Percentiles rank a stretch among this genome's conserved stretches.
phyloP scores from a whole-genome alignment of 1,140 invertebrate species.

The Zaprionus vittiger region DNA sequence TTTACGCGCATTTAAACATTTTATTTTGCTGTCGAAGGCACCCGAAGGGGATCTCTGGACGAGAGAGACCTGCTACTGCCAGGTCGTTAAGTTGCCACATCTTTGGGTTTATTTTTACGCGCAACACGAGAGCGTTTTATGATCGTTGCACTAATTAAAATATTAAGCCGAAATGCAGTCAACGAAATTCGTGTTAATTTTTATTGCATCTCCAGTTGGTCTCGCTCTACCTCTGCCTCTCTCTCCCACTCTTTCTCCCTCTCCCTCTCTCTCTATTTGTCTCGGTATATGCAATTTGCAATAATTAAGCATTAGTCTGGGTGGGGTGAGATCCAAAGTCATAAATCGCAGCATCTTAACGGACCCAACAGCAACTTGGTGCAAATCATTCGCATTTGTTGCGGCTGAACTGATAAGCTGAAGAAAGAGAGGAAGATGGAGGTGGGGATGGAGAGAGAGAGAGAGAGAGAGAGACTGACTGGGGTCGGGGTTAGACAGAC shows the following conservation, averaged over 20 bases:
- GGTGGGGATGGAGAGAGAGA: neutral
- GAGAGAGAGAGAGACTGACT: neutral
- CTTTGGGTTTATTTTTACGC: slow-evolving; percentile 49
- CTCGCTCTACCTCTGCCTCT: neutral
- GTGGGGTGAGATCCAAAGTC: neutral
- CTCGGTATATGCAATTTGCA: slow-evolving; percentile 70
- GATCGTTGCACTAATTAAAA: slow-evolving; percentile 75
- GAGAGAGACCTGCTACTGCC: slow-evolving; percentile 62
- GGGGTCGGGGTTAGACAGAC: slow-evolving; percentile 1
- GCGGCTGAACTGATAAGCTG: slow-evolving; percentile 33
- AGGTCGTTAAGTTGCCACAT: slow-evolving; percentile 68
- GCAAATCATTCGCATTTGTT: slow-evolving; percentile 29
- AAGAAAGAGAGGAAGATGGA: neutral
- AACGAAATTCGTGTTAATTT: slow-evolving; percentile 72
- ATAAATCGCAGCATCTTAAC: slow-evolving; percentile 38
- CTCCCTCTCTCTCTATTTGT: neutral
- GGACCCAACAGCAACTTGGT: neutral
- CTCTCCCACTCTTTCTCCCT: neutral
- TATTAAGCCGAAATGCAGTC: slow-evolving; percentile 64
- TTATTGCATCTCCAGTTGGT: slow-evolving; percentile 35
- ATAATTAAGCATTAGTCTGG: slow-evolving; percentile 76
- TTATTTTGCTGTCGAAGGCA: slow-evolving; percentile 50
- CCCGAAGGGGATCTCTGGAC: slow-evolving; percentile 4
- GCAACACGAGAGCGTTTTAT: slow-evolving; percentile 51
- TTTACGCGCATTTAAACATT: slow-evolving; percentile 61